Conservation (phyloP, 1,140 invertebrate genomes). For the Pseudomyrmex dendroicus region DNA sequence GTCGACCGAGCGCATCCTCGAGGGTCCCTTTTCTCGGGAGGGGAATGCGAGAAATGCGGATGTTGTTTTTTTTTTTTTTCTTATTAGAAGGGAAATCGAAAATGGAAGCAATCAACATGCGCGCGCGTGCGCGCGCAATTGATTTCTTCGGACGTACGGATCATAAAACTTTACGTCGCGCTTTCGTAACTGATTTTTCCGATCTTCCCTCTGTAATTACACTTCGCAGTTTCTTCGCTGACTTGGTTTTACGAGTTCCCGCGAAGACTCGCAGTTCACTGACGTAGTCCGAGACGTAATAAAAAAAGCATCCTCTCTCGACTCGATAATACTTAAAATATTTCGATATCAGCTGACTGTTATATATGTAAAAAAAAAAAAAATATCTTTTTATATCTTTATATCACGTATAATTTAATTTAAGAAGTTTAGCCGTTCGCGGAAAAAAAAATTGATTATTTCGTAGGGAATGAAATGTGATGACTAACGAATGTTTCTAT, state of each 20-base stretch:
- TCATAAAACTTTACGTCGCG: slow-evolving; percentile 18
- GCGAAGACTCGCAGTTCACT: slow-evolving; percentile 1
- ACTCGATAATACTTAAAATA: neutral
- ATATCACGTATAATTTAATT: neutral
- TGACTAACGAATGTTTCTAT: slow-evolving; percentile 13
- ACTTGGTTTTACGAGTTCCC: slow-evolving; percentile 35
- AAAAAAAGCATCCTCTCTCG: slow-evolving; percentile 2
- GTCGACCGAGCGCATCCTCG: neutral
- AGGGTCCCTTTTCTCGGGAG: neutral
- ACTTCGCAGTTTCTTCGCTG: slow-evolving; percentile 29
- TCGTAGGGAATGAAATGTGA: neutral
- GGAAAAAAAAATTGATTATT: neutral
- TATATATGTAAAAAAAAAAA: too few relatives aligned
- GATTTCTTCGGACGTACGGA: neutral
- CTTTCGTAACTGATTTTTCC: slow-evolving; percentile 37
- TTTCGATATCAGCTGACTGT: too few relatives aligned
- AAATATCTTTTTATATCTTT: neutral
- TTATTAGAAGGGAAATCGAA: slow-evolving; percentile 5
- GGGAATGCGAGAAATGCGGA: too few relatives aligned
- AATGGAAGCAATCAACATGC: neutral
- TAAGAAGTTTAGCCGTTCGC: neutral
- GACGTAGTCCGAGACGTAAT: neutral
- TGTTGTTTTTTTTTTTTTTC: too few relatives aligned
- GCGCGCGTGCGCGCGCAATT: neutral
- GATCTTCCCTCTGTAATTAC: slow-evolving; percentile 13